Base-by-base conservation (phyloP, 2,113 vertebrate species). In the Indri indri region DNA sequence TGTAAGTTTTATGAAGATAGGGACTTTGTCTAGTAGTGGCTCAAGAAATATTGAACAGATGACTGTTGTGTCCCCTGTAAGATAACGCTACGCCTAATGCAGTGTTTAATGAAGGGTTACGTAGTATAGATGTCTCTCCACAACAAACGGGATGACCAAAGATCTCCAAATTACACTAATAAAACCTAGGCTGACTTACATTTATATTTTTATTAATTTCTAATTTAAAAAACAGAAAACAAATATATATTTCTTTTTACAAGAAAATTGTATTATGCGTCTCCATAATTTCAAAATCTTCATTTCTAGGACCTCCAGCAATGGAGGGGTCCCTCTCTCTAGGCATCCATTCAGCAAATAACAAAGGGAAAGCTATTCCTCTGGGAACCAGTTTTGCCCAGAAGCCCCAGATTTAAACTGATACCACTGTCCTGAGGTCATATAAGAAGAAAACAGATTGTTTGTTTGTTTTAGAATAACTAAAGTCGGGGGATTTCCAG, bases 41-140 rank as follows among this genome's bases (percentile, higher is more conserved):
- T 96, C 66, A 73, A 27, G 81, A 91, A 81, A 85, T 92, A 94
- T 91, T 88, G 91, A 97, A n/a, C 30, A 27, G 66, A n/a, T 91
- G 30, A 81, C 50, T 92, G 32, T 54, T 86, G 54, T 91, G n/a
- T 93, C 42, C 42, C 34, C 45, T 93, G 1, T 68, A 45, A 77
- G 79, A 63, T 87, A 76, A 79, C 45, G 23, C 63, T 86, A 1
- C 93, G 85, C 73, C 61, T 81, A 45, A 4, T 34, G 27, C 42
- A 92, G 25, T 82, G 8, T 76, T 86, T 87, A 85, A 79, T 88
- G 52, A 90, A 59, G 40, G 6, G 27, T 85, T 77, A 25, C 25
- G 32, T 88, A 65, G 76, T 40, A 63, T 47, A 87, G 57, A 70
- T 16, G 1, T 84, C 37, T 95, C 63, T 87, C 57, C 40, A 57